Evolutionary conservation across 2,113 vertebrate species (phyloP).

Genomic region (Nyctibius bracteatus): DNA sequence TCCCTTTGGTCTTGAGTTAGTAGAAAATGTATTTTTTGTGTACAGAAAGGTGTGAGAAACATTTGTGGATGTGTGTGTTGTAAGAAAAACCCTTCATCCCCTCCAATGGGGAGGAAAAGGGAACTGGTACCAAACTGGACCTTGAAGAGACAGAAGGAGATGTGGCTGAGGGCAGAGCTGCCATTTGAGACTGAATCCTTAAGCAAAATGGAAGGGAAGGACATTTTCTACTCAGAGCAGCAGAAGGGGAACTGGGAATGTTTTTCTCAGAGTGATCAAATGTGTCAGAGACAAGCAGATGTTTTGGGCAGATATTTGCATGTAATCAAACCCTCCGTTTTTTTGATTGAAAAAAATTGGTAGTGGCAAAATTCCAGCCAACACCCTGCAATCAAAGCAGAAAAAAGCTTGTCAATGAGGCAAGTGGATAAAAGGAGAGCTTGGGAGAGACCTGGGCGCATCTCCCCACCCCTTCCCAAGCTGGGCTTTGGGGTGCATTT

Average conservation of each 20-base stretch:
- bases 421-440: background rate
- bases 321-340: background rate
- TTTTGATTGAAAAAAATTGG: background rate
- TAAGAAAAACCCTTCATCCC: background rate
- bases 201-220: background rate
- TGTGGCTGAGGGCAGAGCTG: background rate
- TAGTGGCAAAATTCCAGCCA: background rate
- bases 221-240: background rate
- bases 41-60: background rate
- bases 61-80: accelerated
- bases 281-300: background rate
- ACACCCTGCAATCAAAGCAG: background rate
- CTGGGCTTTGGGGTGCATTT: background rate
- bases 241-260: background rate
- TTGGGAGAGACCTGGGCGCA: accelerated
- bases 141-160: background rate
- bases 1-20: background rate
- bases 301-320: background rate
- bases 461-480: background rate
- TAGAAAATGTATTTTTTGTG: background rate
- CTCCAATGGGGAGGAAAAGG: background rate
- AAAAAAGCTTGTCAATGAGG: background rate
- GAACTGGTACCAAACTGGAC: background rate
- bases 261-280: background rate
- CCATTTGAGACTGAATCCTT: background rate